Conservation (phyloP, 2,888 invertebrate species). For the Drosophila formosana region DNA sequence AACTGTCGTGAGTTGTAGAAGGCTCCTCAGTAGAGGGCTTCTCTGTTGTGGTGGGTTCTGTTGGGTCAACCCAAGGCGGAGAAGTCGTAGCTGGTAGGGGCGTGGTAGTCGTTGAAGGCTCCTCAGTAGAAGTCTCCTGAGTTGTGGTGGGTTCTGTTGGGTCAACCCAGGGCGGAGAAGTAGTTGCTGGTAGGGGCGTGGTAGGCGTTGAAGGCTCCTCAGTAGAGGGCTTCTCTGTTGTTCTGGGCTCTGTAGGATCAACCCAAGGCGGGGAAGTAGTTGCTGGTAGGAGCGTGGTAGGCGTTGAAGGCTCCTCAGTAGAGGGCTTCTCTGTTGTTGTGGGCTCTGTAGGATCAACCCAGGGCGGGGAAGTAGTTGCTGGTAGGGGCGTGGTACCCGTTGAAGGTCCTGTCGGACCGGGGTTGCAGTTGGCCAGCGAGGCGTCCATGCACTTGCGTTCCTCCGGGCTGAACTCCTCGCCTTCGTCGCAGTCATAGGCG, state of each 20-base stretch:
- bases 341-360: slow-evolving; percentile 2
- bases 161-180: slow-evolving; percentile 1
- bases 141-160: slow-evolving; percentile 2
- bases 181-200: slow-evolving; percentile 7
- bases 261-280: slow-evolving; percentile 9
- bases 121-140: neutral
- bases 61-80: slow-evolving; percentile 6
- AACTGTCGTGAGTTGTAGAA: neutral
- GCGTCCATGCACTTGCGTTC: slow-evolving; percentile 61
- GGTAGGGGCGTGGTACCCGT: slow-evolving; percentile 5
- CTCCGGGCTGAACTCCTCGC: slow-evolving; percentile 67
- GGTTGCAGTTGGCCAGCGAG: slow-evolving; percentile 61
- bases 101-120: slow-evolving; percentile 2
- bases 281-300: slow-evolving; percentile 2
- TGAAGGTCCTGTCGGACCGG: slow-evolving; percentile 9
- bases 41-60: neutral
- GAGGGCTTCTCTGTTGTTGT: neutral
- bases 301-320: neutral
- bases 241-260: neutral
- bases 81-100: slow-evolving; percentile 4
- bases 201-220: neutral
- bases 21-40: neutral
- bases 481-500: slow-evolving; percentile 55
- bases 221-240: neutral
- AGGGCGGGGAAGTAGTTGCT: slow-evolving; percentile 9